Conservation (phyloP, 35 echinoderm and acorn worm genomes). For the Amphiura filiformis region DNA sequence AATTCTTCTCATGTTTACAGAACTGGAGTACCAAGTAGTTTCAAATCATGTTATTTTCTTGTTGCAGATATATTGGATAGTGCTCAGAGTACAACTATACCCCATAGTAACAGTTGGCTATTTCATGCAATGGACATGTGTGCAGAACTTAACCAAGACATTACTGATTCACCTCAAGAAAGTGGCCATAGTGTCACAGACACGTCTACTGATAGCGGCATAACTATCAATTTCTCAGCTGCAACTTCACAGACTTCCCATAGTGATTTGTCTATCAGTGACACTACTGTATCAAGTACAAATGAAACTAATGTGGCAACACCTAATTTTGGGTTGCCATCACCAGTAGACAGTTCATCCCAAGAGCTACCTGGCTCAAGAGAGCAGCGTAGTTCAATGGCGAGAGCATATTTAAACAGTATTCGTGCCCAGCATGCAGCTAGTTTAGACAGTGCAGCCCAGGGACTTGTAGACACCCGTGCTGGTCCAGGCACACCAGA, state of each 20-base stretch:
- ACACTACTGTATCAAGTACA: not conserved
- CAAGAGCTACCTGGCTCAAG: too few species aligned
- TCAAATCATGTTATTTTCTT: too few species aligned
- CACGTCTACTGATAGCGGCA: constrained; percentile 67
- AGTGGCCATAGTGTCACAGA: constrained; percentile 38
- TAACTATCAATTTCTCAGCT: constrained; percentile 61
- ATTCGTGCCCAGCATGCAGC: constrained; percentile 87
- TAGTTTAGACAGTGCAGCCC: constrained; percentile 51
- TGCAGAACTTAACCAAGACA: constrained; percentile 76
- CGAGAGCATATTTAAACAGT: constrained; percentile 80
- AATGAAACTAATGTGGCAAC: not conserved
- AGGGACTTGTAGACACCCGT: constrained; percentile 58
- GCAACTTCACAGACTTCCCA: not conserved
- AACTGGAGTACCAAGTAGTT: too few species aligned
- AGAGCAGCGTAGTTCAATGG: constrained; percentile 52
- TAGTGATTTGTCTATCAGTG: not conserved
- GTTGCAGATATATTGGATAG: not conserved
- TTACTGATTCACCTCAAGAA: constrained; percentile 18
- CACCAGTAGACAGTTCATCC: not conserved
- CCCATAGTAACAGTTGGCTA: constrained; percentile 93
- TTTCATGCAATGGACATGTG: constrained; percentile 97
- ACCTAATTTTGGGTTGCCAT: not conserved
- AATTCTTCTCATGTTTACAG: too few species aligned
- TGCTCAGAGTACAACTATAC: constrained; percentile 19
- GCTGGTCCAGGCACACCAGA: not conserved